phyloP scores from a whole-genome alignment of 2,888 invertebrate genomes.

The Calephelis perditalis region DNA sequence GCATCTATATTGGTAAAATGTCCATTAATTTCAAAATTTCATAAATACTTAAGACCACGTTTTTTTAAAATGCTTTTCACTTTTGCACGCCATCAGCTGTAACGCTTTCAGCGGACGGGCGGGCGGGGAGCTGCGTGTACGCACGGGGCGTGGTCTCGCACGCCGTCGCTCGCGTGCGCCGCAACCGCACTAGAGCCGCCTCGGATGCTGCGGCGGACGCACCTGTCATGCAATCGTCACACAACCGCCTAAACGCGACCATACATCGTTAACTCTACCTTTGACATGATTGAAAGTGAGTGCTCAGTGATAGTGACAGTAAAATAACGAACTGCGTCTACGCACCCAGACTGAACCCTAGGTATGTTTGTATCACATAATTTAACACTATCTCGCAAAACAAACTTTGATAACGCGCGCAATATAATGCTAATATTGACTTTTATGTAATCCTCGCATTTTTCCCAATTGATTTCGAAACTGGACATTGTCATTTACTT shows the following conservation, averaged over 20 bases:
- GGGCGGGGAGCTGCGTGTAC: constrained; percentile 62
- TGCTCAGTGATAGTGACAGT: constrained; percentile 56
- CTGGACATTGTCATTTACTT: background rate
- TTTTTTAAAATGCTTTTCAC: no score
- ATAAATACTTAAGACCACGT: no score
- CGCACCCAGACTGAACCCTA: constrained; percentile 58
- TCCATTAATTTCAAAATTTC: no score
- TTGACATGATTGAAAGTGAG: constrained; percentile 57
- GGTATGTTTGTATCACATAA: constrained; percentile 50
- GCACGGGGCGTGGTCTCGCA: constrained; percentile 50
- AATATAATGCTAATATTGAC: constrained; percentile 51
- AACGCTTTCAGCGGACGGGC: constrained; percentile 55
- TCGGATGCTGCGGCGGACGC: constrained; percentile 69
- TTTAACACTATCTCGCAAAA: constrained; percentile 39
- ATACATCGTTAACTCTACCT: constrained; percentile 34
- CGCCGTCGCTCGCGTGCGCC: constrained; percentile 36
- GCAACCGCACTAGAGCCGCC: constrained; percentile 46
- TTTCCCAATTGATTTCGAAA: constrained; percentile 4
- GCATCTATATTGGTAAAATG: no score
- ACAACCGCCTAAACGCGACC: constrained; percentile 36
- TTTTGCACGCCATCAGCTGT: no score
- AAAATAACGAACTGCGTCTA: constrained; percentile 41
- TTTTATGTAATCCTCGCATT: constrained; percentile 8
- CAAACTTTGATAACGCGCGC: constrained; percentile 53
- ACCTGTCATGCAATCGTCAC: constrained; percentile 46